phyloP scores from a whole-genome alignment of 2,888 invertebrate species.

The Lumbricus terrestris region DNA sequence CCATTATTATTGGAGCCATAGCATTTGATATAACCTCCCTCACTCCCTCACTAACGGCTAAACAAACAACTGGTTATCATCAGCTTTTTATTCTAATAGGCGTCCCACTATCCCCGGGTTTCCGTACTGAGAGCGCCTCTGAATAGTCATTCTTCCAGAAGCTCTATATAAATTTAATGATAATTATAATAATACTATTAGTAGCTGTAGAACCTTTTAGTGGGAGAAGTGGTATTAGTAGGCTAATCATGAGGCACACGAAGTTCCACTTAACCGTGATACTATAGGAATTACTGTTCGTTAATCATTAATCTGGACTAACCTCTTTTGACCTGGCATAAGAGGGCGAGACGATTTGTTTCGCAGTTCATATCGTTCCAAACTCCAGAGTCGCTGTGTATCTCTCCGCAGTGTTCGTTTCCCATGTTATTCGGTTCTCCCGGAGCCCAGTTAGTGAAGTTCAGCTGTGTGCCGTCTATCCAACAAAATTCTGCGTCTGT shows the following conservation, averaged over 20 bases:
- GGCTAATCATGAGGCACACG: neutral
- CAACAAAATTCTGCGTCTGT: constrained; percentile 6
- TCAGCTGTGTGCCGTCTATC: neutral
- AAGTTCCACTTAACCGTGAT: neutral
- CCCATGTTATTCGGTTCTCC: constrained; percentile 24
- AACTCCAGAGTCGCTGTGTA: neutral
- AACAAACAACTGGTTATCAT: too few relatives aligned
- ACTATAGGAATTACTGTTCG: neutral
- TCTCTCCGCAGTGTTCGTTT: constrained; percentile 20
- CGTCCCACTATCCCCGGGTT: too few relatives aligned
- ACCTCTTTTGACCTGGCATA: neutral
- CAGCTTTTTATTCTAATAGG: too few relatives aligned
- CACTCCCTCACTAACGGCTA: too few relatives aligned
- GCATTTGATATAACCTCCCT: too few relatives aligned
- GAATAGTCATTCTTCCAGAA: too few relatives aligned
- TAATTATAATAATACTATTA: too few relatives aligned
- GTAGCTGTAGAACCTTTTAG: too few relatives aligned
- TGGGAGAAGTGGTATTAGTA: too few relatives aligned
- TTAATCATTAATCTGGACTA: neutral
- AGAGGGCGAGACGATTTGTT: neutral
- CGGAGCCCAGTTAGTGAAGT: constrained; percentile 21
- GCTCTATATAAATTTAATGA: too few relatives aligned
- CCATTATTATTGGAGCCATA: neutral
- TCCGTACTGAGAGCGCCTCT: too few relatives aligned
- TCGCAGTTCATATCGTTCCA: constrained; percentile 25